A percentile compares a stretch with the other conserved stretches of the same genome.
phyloP scores from a whole-genome alignment of 1,140 invertebrate genomes.

The Tetragonula clypearis region DNA sequence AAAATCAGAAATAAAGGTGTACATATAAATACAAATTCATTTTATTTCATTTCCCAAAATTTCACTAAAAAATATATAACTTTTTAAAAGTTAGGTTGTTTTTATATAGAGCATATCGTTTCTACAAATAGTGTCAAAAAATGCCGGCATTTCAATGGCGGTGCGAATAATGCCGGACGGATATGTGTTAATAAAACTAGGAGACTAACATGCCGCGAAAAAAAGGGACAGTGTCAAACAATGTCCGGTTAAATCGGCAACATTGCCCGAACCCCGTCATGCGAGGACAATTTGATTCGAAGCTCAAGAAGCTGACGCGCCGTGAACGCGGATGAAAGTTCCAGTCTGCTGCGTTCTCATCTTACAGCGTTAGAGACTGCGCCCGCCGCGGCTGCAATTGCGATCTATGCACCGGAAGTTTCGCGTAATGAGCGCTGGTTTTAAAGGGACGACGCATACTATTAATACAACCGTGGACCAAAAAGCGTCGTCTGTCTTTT shows the following conservation, averaged over 20 bases:
- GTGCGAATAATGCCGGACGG: too few relatives aligned
- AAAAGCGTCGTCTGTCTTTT: background rate
- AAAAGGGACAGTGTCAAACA: conserved; percentile 3
- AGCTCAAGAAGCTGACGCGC: conserved; percentile 40
- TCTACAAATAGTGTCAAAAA: too few relatives aligned
- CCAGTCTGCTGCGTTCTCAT: conserved; percentile 59
- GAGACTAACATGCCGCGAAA: background rate
- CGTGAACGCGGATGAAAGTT: conserved; percentile 47
- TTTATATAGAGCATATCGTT: too few relatives aligned
- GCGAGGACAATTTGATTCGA: conserved; percentile 59
- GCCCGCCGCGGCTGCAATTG: conserved; percentile 38
- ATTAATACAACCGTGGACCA: conserved; percentile 8
- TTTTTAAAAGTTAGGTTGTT: too few relatives aligned
- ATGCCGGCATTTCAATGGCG: too few relatives aligned
- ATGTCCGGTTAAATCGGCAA: conserved; percentile 36
- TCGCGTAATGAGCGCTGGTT: conserved; percentile 42
- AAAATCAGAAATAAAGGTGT: too few relatives aligned
- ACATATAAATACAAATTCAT: too few relatives aligned
- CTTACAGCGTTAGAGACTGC: conserved; percentile 38
- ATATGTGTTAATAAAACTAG: background rate
- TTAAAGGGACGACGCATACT: conserved; percentile 34
- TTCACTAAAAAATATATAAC: too few relatives aligned
- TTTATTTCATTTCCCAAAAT: too few relatives aligned
- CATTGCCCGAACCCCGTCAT: conserved; percentile 36
- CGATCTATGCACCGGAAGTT: conserved; percentile 45